These are phyloP conservation scores for Dermatemys mawii DNA, from an alignment of 2,113 vertebrate species.

Conservation along the genomic window DNA sequence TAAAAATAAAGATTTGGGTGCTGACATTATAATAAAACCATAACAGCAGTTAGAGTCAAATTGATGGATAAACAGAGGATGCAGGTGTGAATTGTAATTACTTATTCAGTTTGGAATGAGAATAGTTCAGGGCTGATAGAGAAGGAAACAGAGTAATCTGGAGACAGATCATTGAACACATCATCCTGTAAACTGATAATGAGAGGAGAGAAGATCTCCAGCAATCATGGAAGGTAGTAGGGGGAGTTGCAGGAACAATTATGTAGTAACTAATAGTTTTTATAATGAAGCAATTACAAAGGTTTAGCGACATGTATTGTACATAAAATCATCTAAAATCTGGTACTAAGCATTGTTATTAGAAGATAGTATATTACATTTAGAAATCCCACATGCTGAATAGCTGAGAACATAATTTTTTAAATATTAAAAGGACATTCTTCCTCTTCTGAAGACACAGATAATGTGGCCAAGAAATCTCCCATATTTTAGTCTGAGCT, in stretches of 20 bases:
- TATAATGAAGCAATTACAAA: background rate
- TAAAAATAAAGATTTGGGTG: background rate
- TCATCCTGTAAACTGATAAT: background rate
- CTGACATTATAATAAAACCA: background rate
- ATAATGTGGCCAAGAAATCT: background rate
- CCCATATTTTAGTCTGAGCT: background rate
- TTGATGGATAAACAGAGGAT: background rate
- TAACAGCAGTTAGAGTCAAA: background rate
- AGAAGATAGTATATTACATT: background rate
- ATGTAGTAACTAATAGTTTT: background rate
- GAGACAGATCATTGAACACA: background rate
- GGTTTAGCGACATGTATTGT: background rate
- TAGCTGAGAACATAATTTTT: constrained; percentile 16
- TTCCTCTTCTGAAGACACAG: background rate
- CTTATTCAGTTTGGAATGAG: background rate
- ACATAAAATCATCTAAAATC: background rate
- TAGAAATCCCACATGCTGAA: constrained; percentile 21
- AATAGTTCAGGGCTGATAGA: background rate
- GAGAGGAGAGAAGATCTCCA: background rate
- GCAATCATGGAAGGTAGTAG: background rate
- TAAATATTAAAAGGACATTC: constrained; percentile 14
- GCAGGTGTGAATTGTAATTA: background rate
- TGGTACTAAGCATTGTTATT: background rate
- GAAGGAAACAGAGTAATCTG: background rate
- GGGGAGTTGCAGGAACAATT: background rate